These are phyloP conservation scores for Microctonus brassicae DNA, from an alignment of 2,888 invertebrate genomes.

Conservation along the genomic window DNA sequence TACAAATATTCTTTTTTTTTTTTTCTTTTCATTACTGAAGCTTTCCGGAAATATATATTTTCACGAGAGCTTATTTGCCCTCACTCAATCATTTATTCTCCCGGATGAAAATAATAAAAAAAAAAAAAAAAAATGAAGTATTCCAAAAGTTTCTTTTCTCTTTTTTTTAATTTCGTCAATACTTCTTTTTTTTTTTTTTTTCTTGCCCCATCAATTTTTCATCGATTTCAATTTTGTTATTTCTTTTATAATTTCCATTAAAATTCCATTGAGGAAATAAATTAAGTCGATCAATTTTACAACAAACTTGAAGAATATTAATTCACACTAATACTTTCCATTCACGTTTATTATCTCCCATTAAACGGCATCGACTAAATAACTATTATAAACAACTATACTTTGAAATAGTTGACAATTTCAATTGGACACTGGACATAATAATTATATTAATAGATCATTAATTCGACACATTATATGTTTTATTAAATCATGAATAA, in stretches of 20 bases:
- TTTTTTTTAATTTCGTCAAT: too few relatives aligned
- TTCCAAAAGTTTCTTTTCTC: too few relatives aligned
- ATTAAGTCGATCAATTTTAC: too few relatives aligned
- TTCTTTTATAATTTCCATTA: too few relatives aligned
- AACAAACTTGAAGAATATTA: too few relatives aligned
- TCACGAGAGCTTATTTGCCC: not conserved
- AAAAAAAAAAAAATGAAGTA: too few relatives aligned
- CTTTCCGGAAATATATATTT: too few relatives aligned
- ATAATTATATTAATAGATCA: not conserved
- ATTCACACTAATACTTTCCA: not conserved
- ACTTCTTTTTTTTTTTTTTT: too few relatives aligned
- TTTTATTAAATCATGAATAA: not conserved
- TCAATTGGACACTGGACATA: conserved; percentile 10
- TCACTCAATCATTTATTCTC: not conserved
- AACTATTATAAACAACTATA: not conserved
- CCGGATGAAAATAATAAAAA: not conserved
- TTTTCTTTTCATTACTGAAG: too few relatives aligned
- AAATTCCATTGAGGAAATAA: not conserved
- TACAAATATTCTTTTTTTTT: too few relatives aligned
- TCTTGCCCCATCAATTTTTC: too few relatives aligned
- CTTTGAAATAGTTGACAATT: conserved; percentile 11
- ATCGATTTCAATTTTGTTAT: too few relatives aligned
- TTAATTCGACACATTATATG: conserved; percentile 7
- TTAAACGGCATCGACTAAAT: conserved; percentile 5
- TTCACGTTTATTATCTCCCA: conserved; percentile 3